Conservation (phyloP, 2,113 vertebrate genomes). For the Albula goreensis region DNA sequence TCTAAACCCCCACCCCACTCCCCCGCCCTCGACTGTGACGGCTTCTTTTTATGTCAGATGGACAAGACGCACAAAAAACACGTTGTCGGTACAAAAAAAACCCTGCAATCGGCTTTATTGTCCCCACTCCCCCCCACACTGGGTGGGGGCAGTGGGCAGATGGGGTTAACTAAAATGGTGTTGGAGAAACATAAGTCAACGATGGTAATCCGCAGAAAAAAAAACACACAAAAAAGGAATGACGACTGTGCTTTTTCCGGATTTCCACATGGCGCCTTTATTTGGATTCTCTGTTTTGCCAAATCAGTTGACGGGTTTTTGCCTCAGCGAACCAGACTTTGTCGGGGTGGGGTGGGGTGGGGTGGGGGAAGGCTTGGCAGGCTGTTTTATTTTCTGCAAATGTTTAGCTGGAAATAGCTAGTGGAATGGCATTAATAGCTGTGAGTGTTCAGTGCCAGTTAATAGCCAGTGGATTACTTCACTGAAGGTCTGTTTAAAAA, state of each 20-base stretch:
- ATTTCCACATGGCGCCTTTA: neutral
- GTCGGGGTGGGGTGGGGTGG: no score
- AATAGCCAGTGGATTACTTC: conserved; percentile 14
- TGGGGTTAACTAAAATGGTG: conserved; percentile 30
- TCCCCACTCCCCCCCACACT: no score
- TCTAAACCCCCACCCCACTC: no score
- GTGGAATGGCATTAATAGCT: conserved; percentile 1
- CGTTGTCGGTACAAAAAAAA: conserved; percentile 20
- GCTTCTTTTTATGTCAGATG: conserved; percentile 47
- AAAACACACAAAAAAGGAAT: no score
- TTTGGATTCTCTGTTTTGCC: neutral
- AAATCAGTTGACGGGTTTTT: neutral
- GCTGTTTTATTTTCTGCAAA: neutral
- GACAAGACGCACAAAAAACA: conserved; percentile 60
- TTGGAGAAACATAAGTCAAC: conserved; percentile 41
- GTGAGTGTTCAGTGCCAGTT: neutral
- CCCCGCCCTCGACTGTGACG: no score
- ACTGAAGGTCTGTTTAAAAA: conserved; percentile 15
- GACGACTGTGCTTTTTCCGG: no score
- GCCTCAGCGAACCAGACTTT: neutral
- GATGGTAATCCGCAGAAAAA: conserved; percentile 58
- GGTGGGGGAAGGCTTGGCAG: neutral
- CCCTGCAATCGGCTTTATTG: conserved; percentile 37
- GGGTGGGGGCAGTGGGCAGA: conserved; percentile 32
- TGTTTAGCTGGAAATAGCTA: neutral